Base-by-base conservation (phyloP, 2,113 vertebrate genomes). In the Cairina moschata region DNA sequence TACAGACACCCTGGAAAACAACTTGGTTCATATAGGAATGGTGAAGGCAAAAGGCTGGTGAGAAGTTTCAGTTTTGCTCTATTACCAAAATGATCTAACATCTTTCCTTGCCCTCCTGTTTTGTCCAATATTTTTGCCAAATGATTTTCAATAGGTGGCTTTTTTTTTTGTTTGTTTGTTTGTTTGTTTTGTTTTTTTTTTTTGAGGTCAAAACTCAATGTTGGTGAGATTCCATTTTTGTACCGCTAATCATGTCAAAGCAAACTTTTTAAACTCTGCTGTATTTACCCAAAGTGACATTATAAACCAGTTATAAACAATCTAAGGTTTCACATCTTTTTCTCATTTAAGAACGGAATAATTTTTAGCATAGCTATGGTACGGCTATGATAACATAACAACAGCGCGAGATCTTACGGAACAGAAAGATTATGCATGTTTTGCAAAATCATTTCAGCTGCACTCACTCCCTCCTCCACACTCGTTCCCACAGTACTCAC, bases 371-470 rank as follows among this genome's bases (percentile, higher is more conserved):
- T 9, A 60, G n/a, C 40, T 82, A n/a, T 46, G 42, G 86, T 42
- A 67, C 6, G 42, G 15, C 46, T 48, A 48, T 11, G 46, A 48
- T 9, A 34, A 72, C 18, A 32, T n/a, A 96, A 17, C 59, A 52
- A 68, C 20, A 88, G 29, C 0, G 1, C 48, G 72, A 83, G 55
- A 68, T 40, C 38, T 68, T 50, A 75, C 0, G 1, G 62, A 91
- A 60, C 36, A 90, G 83, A 32, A 92, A 84, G 32, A 65, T 5
- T 0, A 42, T 48, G 29, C 0, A 1, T 0, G 0, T 72, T 91
- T 75, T 7, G 21, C 65, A 91, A 65, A 84, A 65, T 4, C 0
- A 0, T 69, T 91, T 76, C 4, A 13, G 56, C 74, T 1, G 2
- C 25, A 6, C n/a, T 25, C 25, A 40, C 71, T 92, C 68, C 73